Percentiles rank a stretch among this genome's conserved stretches.
phyloP scores from a whole-genome alignment of 37 sponge, comb jelly and placozoan species.

The Axinella damicornis region DNA sequence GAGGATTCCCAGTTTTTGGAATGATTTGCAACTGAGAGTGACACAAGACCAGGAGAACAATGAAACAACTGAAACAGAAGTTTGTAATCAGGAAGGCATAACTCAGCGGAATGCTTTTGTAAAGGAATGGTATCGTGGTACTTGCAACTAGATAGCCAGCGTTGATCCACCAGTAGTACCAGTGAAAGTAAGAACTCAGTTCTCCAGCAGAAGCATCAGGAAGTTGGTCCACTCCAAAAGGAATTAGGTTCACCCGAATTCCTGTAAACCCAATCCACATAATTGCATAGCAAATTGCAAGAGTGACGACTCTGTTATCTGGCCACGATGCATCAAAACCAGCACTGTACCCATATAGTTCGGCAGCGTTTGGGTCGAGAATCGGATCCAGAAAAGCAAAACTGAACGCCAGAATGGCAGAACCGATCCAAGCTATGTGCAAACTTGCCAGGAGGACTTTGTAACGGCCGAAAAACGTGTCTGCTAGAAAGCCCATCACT shows the following conservation, averaged over 20 bases:
- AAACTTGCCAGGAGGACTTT: background rate
- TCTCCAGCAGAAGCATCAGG: conserved; percentile 14
- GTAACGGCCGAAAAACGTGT: conserved; percentile 11
- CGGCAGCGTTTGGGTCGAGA: background rate
- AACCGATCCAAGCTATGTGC: background rate
- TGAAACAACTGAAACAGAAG: background rate
- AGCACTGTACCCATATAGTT: too few species aligned
- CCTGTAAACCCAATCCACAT: background rate
- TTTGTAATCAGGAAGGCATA: background rate
- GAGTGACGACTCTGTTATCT: background rate
- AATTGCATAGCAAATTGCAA: background rate
- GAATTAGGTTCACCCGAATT: conserved; percentile 33
- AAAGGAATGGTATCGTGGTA: background rate
- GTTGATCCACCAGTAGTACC: conserved; percentile 58
- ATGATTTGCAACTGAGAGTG: background rate
- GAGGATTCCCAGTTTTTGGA: background rate
- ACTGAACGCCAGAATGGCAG: conserved; percentile 4
- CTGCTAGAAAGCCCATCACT: background rate
- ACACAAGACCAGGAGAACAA: background rate
- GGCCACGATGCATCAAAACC: background rate
- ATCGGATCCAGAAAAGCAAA: background rate
- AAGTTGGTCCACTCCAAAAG: conserved; percentile 52
- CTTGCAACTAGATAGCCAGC: background rate
- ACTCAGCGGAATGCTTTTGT: background rate
- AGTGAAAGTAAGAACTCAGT: conserved; percentile 58